Evolutionary conservation across 2,888 invertebrate genomes (phyloP).

Genomic region (Lobophora halterata): DNA sequence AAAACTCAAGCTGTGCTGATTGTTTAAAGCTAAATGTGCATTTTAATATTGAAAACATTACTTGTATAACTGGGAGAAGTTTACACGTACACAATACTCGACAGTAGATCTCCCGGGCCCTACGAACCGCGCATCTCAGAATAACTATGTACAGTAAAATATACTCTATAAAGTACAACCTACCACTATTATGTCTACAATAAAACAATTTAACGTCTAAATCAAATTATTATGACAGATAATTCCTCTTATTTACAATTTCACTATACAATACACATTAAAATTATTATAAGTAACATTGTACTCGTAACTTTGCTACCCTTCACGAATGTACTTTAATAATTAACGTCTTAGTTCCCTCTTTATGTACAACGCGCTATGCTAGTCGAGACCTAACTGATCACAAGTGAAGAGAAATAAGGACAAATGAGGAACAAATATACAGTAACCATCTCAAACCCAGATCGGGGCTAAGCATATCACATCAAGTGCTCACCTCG

Average conservation of each 20-base stretch:
- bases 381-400: constrained; percentile 76
- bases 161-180: constrained; percentile 69
- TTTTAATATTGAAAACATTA: constrained; percentile 57
- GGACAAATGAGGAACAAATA: constrained; percentile 75
- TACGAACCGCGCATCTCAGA: constrained; percentile 27
- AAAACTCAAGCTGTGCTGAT: constrained; percentile 62
- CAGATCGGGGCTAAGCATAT: constrained; percentile 55
- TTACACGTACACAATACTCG: constrained; percentile 28
- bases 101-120: background rate
- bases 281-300: constrained; percentile 76
- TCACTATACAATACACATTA: constrained; percentile 73
- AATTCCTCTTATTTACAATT: constrained; percentile 79
- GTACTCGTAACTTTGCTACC: constrained; percentile 74
- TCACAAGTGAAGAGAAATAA: constrained; percentile 68
- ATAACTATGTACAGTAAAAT: constrained; percentile 69
- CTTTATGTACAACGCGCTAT: constrained; percentile 66
- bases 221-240: constrained; percentile 77
- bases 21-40: constrained; percentile 73
- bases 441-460: constrained; percentile 63
- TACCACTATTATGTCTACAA: constrained; percentile 76
- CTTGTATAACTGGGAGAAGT: constrained; percentile 43
- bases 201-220: constrained; percentile 77
- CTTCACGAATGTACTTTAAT: constrained; percentile 67
- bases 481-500: constrained; percentile 56
- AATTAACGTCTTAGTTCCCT: constrained; percentile 49